Conservation (phyloP, 2,797 vertebrate species). For the Aeoliscus strigatus region DNA sequence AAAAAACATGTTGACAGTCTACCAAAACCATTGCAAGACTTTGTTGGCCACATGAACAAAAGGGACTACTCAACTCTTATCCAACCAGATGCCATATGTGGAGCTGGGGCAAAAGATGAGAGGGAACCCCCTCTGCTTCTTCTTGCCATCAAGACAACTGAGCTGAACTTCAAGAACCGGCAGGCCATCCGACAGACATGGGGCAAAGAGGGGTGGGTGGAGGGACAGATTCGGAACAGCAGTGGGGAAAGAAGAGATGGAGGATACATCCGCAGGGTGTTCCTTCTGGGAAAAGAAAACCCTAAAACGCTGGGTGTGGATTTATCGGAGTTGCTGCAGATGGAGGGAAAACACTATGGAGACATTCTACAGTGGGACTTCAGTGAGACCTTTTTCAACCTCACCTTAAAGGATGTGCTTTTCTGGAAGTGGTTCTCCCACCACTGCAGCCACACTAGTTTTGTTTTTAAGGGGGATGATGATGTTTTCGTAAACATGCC, state of each 20-base stretch:
- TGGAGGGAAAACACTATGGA: slow-evolving; percentile 42
- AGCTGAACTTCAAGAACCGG: slow-evolving; percentile 59
- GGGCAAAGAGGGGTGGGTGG: slow-evolving; percentile 62
- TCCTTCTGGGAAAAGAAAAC: slow-evolving; percentile 67
- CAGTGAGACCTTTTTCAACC: slow-evolving; percentile 75
- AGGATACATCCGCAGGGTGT: slow-evolving; percentile 65
- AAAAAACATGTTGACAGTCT: slow-evolving; percentile 17
- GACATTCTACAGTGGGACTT: slow-evolving; percentile 79
- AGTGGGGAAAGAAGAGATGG: slow-evolving; percentile 14
- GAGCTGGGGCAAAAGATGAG: slow-evolving; percentile 22
- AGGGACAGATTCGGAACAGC: slow-evolving; percentile 16
- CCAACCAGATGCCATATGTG: slow-evolving; percentile 53
- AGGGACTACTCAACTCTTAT: slow-evolving; percentile 61
- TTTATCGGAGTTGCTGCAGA: slow-evolving; percentile 26
- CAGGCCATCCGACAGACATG: slow-evolving; percentile 73
- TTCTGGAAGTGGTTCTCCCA: slow-evolving; percentile 74
- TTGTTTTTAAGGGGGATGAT: slow-evolving; percentile 77
- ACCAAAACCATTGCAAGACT: slow-evolving; percentile 48
- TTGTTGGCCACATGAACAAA: slow-evolving; percentile 59
- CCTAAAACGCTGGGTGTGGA: background rate
- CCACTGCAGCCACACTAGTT: slow-evolving; percentile 44
- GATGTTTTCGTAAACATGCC: slow-evolving; percentile 74
- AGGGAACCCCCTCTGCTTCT: slow-evolving; percentile 56
- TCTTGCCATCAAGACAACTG: slow-evolving; percentile 70
- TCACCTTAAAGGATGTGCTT: slow-evolving; percentile 75